phyloP scores from a whole-genome alignment of 2,888 invertebrate species.

The Pachydiplax longipennis region DNA sequence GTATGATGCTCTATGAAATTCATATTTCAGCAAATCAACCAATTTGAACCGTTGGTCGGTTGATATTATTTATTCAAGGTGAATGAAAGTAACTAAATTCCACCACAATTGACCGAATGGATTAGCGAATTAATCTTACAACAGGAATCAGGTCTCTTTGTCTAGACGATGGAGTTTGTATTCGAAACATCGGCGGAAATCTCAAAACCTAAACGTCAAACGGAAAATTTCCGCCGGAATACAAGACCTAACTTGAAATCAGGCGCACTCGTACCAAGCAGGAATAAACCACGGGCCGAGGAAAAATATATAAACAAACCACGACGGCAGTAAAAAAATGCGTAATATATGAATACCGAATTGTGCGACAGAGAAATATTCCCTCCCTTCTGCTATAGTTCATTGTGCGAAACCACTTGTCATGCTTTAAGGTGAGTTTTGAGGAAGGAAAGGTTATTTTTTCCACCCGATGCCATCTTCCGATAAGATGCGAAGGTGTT shows the following conservation, averaged over 20 bases:
- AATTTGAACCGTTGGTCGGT: no score
- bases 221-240: no score
- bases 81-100: no score
- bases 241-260: background rate
- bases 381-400: background rate
- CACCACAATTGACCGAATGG: no score
- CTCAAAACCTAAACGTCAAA: no score
- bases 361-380: constrained; percentile 6
- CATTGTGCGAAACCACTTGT: constrained; percentile 33
- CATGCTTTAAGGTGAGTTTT: constrained; percentile 26
- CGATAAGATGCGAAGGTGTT: constrained; percentile 1
- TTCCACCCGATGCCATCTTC: constrained; percentile 18
- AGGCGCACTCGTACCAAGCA: background rate
- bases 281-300: background rate
- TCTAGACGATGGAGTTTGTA: no score
- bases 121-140: no score
- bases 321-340: background rate
- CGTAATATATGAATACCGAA: background rate
- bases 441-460: constrained; percentile 5
- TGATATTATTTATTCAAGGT: no score
- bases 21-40: no score
- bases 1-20: no score
- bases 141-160: no score
- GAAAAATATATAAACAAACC: background rate
- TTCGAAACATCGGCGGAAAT: no score